These are phyloP conservation scores for Poecilus cupreus DNA, from an alignment of 2,888 invertebrate genomes.

Conservation along the genomic window DNA sequence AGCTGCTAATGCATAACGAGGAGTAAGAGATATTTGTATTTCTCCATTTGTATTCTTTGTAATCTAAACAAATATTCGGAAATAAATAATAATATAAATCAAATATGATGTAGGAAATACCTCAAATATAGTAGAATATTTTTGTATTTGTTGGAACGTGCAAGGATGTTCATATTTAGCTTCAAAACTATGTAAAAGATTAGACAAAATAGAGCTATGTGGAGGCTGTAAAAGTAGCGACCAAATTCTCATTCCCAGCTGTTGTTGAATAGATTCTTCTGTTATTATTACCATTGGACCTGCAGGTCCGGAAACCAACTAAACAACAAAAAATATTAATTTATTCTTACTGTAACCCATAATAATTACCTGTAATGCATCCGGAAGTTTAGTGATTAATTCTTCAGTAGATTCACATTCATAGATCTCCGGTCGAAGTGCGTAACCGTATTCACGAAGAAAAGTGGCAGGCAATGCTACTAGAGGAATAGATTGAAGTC, in stretches of 20 bases:
- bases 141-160: slow-evolving; percentile 70
- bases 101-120: too few relatives aligned
- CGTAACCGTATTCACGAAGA: slow-evolving; percentile 81
- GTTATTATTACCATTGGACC: slow-evolving; percentile 48
- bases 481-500: slow-evolving; percentile 68
- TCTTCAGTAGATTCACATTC: slow-evolving; percentile 78
- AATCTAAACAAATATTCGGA: slow-evolving; percentile 47
- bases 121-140: slow-evolving; percentile 73
- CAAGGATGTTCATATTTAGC: slow-evolving; percentile 71
- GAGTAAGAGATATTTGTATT: slow-evolving; percentile 68
- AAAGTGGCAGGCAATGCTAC: slow-evolving; percentile 77
- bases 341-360: neutral
- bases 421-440: slow-evolving; percentile 81
- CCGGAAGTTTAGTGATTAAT: slow-evolving; percentile 76
- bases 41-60: slow-evolving; percentile 63
- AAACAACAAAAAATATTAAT: neutral
- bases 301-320: slow-evolving; percentile 48
- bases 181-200: slow-evolving; percentile 72
- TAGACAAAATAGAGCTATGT: slow-evolving; percentile 72
- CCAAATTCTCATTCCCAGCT: slow-evolving; percentile 72
- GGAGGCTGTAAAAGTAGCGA: slow-evolving; percentile 77
- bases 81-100: neutral
- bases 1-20: slow-evolving; percentile 69
- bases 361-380: slow-evolving; percentile 71
- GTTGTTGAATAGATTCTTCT: slow-evolving; percentile 53